These are phyloP conservation scores for Sebastes kiyomatsui DNA, from an alignment of 2,797 vertebrate genomes.

Conservation along the genomic window DNA sequence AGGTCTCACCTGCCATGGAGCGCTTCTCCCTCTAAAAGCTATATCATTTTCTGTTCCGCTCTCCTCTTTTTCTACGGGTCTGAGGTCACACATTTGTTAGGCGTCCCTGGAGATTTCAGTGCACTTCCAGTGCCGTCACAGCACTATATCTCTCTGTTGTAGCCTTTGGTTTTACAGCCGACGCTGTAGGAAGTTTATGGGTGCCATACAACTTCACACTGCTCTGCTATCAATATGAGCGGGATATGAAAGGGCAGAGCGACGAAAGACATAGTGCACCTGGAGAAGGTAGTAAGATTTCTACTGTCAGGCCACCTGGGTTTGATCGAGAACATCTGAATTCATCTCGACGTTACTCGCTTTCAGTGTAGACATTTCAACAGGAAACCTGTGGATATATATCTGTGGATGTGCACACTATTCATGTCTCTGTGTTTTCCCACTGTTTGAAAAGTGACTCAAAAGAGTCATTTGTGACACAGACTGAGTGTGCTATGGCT, in stretches of 20 bases:
- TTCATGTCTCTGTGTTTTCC: conserved; percentile 9
- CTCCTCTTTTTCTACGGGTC: conserved; percentile 49
- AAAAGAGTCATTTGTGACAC: not conserved
- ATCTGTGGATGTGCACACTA: not conserved
- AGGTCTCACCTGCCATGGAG: conserved; percentile 61
- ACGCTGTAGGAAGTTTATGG: conserved; percentile 66
- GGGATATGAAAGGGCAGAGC: conserved; percentile 67
- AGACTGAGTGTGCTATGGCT: not conserved
- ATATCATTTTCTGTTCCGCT: conserved; percentile 60
- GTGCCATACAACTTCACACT: conserved; percentile 62
- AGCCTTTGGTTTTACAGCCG: conserved; percentile 69
- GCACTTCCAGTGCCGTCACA: conserved; percentile 41
- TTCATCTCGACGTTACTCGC: conserved; percentile 31
- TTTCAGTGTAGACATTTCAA: conserved; percentile 39
- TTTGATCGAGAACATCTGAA: conserved; percentile 52
- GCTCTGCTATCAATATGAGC: conserved; percentile 56
- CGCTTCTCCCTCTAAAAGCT: conserved; percentile 54
- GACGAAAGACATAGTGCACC: conserved; percentile 56
- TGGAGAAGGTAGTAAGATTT: conserved; percentile 44
- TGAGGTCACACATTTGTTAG: conserved; percentile 69
- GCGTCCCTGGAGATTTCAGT: conserved; percentile 56
- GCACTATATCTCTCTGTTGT: conserved; percentile 63
- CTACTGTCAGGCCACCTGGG: conserved; percentile 45
- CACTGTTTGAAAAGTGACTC: conserved; percentile 24
- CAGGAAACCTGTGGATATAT: not conserved